Base-by-base conservation (phyloP, 2,113 vertebrate genomes). In the Barbus barbus region DNA sequence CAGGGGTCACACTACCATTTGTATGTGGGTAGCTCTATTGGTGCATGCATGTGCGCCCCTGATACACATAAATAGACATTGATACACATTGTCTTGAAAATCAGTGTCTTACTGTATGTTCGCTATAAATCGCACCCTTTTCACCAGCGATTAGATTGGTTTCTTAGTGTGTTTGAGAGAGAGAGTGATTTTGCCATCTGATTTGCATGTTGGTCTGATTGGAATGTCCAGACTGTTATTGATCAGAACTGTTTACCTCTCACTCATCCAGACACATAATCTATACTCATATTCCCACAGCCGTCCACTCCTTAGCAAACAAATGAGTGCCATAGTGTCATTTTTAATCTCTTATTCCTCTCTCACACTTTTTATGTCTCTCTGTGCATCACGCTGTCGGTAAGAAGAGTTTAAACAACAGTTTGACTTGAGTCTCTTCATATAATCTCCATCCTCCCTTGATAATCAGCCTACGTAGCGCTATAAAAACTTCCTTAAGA, bases 251-350 rank as follows among this genome's bases (percentile, higher is more conserved):
- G 89, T 93, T 89, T 91, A 90, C 90, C 89, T 90, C 89, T 93
- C 87, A 87, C 90, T 93, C 91, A 91, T 91, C 90, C 88, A 85
- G 92, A 91, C 92, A 92, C 91, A 86, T 93, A 94, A 94, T 94
- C 92, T 89, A 94, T 89, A 86, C 58, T 56, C 82, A 83, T 88
- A 88, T 88, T 89, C 89, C 84, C 86, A 76, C 44, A 84, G 83
- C 86, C 80, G 85, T 84, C 72, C 85, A 81, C 87, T 87, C 81
- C 76, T 83, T 84, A 87, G 87, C 78, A 89, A 86, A 88, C 77
- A 85, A 83, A 71, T 33, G n/a, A 61, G 61, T 79, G 56, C 72
- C 33, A 41, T 41, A 81, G 85, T 86, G 87, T 86, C 81, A 81
- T 89, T 86, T 56, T 82, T 86, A 87, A 89, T 87, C 84, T 85